phyloP scores from a whole-genome alignment of 92 coral and sea anemone species.

The Metridium senile region DNA sequence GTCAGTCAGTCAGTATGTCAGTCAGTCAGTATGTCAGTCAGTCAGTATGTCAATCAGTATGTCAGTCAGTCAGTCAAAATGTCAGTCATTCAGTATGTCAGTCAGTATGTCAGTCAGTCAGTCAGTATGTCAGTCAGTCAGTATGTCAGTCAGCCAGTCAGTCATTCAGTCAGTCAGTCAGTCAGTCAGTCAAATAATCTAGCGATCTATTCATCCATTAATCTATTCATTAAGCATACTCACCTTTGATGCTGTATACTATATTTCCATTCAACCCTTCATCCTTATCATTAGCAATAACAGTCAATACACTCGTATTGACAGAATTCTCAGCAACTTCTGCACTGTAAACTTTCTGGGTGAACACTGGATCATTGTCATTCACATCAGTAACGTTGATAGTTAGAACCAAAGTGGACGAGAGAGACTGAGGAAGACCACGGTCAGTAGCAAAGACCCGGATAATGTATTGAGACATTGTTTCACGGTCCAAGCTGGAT shows the following conservation, averaged over 20 bases:
- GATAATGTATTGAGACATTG: slow-evolving; percentile 37
- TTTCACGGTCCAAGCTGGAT: slow-evolving; percentile 51
- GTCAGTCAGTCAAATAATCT: too few relatives aligned
- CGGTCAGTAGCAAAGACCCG: slow-evolving; percentile 54
- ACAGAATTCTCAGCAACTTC: slow-evolving; percentile 29
- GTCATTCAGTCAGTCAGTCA: too few relatives aligned
- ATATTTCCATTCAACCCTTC: slow-evolving; percentile 49
- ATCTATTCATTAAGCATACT: too few relatives aligned
- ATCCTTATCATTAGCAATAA: slow-evolving; percentile 52
- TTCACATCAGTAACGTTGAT: slow-evolving; percentile 75
- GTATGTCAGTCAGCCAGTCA: too few relatives aligned
- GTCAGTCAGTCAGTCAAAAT: too few relatives aligned
- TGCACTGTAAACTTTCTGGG: slow-evolving; percentile 19
- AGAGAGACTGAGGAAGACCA: slow-evolving; percentile 42
- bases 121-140: too few relatives aligned
- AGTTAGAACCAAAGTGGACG: slow-evolving; percentile 36
- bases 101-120: too few relatives aligned
- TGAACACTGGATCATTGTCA: slow-evolving; percentile 72
- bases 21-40: too few relatives aligned
- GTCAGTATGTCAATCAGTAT: too few relatives aligned
- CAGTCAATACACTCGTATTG: slow-evolving; percentile 28
- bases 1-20: too few relatives aligned
- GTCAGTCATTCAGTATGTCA: too few relatives aligned
- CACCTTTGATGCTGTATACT: slow-evolving; percentile 59
- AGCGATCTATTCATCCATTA: too few relatives aligned